Conservation (phyloP, 2,888 invertebrate species). For the Phaonia tiefii region DNA sequence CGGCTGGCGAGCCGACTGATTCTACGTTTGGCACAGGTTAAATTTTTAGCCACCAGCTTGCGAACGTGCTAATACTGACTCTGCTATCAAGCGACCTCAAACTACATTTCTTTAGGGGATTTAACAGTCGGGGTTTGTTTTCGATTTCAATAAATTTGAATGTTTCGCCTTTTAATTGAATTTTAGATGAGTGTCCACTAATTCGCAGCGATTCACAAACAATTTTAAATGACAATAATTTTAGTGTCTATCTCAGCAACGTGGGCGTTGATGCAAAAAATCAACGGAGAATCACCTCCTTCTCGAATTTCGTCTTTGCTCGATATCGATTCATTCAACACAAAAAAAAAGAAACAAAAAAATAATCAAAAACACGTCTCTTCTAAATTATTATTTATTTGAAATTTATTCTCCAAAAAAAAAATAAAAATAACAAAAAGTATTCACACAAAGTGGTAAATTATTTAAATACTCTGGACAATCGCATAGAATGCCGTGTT, state of each 20-base stretch:
- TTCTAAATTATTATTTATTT: constrained; percentile 55
- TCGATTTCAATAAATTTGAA: too few species aligned
- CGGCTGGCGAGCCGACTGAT: too few species aligned
- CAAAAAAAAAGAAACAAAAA: constrained; percentile 5
- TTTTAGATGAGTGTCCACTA: constrained; percentile 38
- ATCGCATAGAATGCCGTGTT: background rate
- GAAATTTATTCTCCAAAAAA: background rate
- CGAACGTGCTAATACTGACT: too few species aligned
- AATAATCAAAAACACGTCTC: constrained; percentile 13
- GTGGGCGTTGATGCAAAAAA: constrained; percentile 50
- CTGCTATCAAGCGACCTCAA: too few species aligned
- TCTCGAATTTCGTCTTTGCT: too few species aligned
- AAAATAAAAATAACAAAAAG: constrained; percentile 40
- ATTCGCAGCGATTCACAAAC: constrained; percentile 11
- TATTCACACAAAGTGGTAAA: constrained; percentile 40
- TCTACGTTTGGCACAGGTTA: too few species aligned
- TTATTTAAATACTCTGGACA: constrained; percentile 18
- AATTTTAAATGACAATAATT: background rate
- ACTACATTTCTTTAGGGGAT: too few species aligned
- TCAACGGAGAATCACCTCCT: too few species aligned
- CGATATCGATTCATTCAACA: constrained; percentile 35
- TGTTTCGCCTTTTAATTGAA: constrained; percentile 18
- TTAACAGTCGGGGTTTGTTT: too few species aligned
- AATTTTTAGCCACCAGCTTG: too few species aligned
- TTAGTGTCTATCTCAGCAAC: background rate